Evolutionary conservation across 2,797 vertebrate genomes (phyloP).

Genomic region (Myotis vivesi): DNA sequence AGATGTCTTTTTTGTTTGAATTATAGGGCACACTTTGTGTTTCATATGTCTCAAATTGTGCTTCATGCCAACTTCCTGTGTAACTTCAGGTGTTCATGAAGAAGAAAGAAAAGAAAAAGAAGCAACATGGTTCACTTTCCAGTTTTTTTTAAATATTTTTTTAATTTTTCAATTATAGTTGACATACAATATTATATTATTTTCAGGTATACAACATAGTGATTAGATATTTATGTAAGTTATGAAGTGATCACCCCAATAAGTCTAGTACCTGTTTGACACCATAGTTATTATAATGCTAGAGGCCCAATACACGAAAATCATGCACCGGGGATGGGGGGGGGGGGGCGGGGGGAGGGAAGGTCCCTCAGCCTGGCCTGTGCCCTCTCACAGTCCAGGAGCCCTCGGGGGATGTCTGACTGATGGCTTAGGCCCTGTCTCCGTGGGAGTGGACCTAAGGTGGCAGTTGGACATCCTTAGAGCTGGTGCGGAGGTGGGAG

Average conservation of each 20-base stretch:
- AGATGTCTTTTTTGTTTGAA: neutral
- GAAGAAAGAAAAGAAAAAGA: neutral
- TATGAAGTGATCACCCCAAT: neutral
- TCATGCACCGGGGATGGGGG: no score
- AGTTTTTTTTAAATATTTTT: neutral
- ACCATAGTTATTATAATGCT: neutral
- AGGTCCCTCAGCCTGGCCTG: no score
- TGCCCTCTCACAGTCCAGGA: no score
- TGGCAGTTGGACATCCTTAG: no score
- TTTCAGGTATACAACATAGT: neutral
- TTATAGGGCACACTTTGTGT: neutral
- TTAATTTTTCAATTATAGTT: neutral
- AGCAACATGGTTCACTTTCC: neutral
- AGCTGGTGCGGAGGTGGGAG: no score
- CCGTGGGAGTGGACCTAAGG: no score
- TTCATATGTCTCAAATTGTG: neutral
- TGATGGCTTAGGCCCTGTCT: no score
- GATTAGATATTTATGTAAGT: neutral
- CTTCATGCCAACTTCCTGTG: neutral
- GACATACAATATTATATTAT: neutral
- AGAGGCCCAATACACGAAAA: no score
- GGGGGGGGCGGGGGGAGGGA: accelerated
- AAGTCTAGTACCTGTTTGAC: neutral
- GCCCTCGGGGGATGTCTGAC: no score
- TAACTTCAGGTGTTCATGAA: neutral